Evolutionary conservation across 2,113 vertebrate genomes (phyloP).

Genomic region (Nothoprocta perdicaria): DNA sequence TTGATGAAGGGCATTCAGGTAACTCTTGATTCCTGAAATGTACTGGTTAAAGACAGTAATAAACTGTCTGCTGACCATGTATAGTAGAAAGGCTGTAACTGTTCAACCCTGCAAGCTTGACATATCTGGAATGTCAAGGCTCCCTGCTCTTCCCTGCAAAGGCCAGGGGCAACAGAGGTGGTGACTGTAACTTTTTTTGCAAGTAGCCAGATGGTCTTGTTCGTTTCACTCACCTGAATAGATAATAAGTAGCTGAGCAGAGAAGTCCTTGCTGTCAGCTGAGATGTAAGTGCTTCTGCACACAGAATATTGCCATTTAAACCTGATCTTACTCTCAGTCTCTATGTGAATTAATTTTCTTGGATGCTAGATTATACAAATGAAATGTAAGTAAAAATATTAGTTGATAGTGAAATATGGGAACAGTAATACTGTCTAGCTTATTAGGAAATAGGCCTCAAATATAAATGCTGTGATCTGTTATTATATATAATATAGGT

Average conservation of each 20-base stretch:
- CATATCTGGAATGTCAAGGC: conserved; percentile 18
- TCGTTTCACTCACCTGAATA: conserved; percentile 37
- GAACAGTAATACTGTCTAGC: neutral
- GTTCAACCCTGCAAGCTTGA: neutral
- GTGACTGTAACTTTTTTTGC: conserved; percentile 4
- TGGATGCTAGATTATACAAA: neutral
- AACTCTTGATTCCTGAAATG: neutral
- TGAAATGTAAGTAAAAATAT: neutral
- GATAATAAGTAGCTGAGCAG: conserved; percentile 2
- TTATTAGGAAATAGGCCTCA: neutral
- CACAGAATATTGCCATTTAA: neutral
- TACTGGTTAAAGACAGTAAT: neutral
- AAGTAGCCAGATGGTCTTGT: conserved; percentile 50
- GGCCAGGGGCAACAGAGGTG: conserved; percentile 24
- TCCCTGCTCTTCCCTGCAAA: neutral
- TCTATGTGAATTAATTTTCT: neutral
- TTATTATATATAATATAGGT: neutral
- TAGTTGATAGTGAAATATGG: neutral
- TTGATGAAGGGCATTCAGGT: conserved; percentile 14
- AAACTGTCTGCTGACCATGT: neutral
- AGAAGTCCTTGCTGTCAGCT: neutral
- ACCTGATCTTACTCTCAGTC: neutral
- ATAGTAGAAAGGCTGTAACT: neutral
- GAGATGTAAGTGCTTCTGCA: neutral
- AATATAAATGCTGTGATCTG: neutral